Evolutionary conservation across 2,797 vertebrate species (phyloP).

Genomic region (Myotis pilosus): DNA sequence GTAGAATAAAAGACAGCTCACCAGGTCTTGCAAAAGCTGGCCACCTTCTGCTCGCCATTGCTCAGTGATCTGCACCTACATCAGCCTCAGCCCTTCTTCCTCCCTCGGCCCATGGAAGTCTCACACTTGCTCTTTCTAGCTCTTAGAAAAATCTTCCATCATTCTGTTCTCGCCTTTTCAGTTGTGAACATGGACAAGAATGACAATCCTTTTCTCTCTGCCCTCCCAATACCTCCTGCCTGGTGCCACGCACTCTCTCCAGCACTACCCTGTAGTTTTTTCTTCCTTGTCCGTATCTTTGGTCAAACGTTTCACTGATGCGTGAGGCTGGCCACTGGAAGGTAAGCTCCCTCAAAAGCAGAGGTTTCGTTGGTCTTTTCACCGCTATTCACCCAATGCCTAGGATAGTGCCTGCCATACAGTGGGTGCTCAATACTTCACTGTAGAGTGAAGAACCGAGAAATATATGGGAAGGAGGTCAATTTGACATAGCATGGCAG

Average conservation of each 20-base stretch:
- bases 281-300: not conserved
- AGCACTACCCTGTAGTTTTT: not conserved
- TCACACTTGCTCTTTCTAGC: not conserved
- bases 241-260: fast-evolving
- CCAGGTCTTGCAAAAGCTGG: fast-evolving
- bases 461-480: not conserved
- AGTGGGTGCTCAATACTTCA: not conserved
- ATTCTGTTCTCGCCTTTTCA: not conserved
- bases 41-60: fast-evolving
- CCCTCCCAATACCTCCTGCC: not conserved
- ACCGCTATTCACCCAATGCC: fast-evolving
- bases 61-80: fast-evolving
- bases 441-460: not conserved
- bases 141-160: not conserved
- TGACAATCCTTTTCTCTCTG: not conserved
- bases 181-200: not conserved
- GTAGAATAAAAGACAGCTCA: not conserved
- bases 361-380: not conserved
- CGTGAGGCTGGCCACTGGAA: not conserved
- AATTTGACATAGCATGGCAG: not conserved
- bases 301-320: not conserved
- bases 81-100: not conserved
- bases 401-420: fast-evolving
- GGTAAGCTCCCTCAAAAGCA: not conserved
- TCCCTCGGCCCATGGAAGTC: fast-evolving